Percentiles rank a stretch among this genome's conserved stretches.
Conservation (phyloP, 1,140 invertebrate genomes). For the Oedothorax gibbosus region DNA sequence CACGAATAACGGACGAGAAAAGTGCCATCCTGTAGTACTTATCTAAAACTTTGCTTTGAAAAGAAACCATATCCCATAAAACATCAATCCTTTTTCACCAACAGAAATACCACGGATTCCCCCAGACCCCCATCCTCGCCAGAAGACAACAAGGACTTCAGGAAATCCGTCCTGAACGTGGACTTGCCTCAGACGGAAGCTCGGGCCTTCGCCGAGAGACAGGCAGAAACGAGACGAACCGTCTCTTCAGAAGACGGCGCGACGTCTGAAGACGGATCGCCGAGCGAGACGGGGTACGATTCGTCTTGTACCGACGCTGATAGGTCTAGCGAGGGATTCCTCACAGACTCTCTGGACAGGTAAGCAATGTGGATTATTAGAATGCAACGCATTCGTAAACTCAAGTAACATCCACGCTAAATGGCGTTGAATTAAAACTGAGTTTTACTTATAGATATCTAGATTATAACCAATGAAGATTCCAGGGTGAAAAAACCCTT, state of each 20-base stretch:
- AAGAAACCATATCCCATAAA: too few species aligned
- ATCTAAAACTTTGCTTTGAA: too few species aligned
- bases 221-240: constrained; percentile 19
- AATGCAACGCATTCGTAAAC: too few species aligned
- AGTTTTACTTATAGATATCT: too few species aligned
- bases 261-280: constrained; percentile 38
- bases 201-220: constrained; percentile 3
- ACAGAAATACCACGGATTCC: background rate
- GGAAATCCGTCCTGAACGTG: constrained; percentile 28
- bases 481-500: too few species aligned
- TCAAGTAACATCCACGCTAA: too few species aligned
- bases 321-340: constrained; percentile 27
- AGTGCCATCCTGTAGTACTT: too few species aligned
- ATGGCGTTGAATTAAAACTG: too few species aligned
- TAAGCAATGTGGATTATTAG: background rate
- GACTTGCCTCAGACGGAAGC: constrained; percentile 7
- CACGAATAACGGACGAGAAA: too few species aligned
- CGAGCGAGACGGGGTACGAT: constrained; percentile 45
- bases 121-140: background rate
- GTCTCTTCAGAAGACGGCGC: background rate
- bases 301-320: constrained; percentile 42
- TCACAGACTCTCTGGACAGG: constrained; percentile 41
- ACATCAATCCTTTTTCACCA: too few species aligned
- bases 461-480: too few species aligned
- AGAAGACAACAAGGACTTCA: constrained; percentile 9